Evolutionary conservation across 2,888 invertebrate species (phyloP), one percentile per base, ranked within the genome.

Genomic region (Villa cingulata): DNA sequence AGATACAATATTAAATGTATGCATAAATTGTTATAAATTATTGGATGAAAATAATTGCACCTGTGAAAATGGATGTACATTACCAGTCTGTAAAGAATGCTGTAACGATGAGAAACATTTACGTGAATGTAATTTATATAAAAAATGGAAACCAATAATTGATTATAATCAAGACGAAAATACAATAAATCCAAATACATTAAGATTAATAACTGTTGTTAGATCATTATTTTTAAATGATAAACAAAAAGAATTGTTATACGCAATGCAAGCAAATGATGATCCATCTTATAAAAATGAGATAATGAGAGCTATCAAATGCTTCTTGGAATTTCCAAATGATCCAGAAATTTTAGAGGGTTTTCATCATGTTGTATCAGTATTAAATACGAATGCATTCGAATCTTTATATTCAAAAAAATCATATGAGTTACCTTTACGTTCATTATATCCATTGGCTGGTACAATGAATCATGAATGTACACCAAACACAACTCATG

Each of bases 391-490:
- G n/a, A 70, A 70, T 48, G 68, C 70, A 17, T 70, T 70, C 29
- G 67, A 70, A 57, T 62, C 65, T 0, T 61, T 68, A 3, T 62
- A 60, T 32, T 59, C 62, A 20, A 58, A 61, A 16, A 59, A 55
- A 6, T 58, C 58, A 12, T 61, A 61, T 44, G 65, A 68, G 54
- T 60, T 62, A 46, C 73, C 76, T 51, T 68, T 78, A 20, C 71
- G 81, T 43, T 81, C 78, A 48, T 68, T 86, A 54, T 86, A 81
- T 62, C 74, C 81, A 2, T 74, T 76, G 49, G 78, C 81, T 3
- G 77, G 81, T 19, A 75, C 84, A 69, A 74, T 84, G 72, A 76
- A 82, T 57, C 86, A 86, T 59, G 77, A 78, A 58, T 86, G 86
- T 61, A 75, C 70, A 43, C 78, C 84, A 32, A 86, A 86, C 60